A percentile compares a stretch with the other conserved stretches of the same genome.
phyloP scores from a whole-genome alignment of 2,888 invertebrate genomes.

The Drosophila meridionalis region DNA sequence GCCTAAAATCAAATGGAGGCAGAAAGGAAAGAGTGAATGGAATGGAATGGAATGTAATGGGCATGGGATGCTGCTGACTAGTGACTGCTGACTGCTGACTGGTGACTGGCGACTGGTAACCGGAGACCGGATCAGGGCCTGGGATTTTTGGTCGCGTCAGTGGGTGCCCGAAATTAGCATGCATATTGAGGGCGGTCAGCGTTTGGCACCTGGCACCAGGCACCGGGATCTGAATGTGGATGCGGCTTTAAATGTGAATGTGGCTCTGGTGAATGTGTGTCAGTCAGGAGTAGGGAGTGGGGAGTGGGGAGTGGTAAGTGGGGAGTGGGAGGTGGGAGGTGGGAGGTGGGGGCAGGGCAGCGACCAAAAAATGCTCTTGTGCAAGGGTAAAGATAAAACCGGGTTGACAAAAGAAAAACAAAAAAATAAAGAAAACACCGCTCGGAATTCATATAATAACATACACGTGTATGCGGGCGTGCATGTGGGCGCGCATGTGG shows the following conservation, averaged over 20 bases:
- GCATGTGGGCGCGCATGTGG: slow-evolving; percentile 1
- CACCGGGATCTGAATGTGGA: slow-evolving; percentile 30
- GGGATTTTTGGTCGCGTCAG: slow-evolving; percentile 4
- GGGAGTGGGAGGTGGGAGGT: neutral
- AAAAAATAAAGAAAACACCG: slow-evolving; percentile 14
- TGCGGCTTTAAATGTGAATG: slow-evolving; percentile 9
- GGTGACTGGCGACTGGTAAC: neutral
- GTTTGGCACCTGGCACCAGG: slow-evolving; percentile 54
- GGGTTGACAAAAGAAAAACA: slow-evolving; percentile 49
- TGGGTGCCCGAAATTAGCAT: slow-evolving; percentile 54
- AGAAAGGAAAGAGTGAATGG: slow-evolving; percentile 3
- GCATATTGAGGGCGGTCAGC: slow-evolving; percentile 64
- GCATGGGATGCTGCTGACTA: neutral
- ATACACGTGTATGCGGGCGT: slow-evolving; percentile 19
- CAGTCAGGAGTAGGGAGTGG: neutral
- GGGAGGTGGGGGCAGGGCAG: neutral
- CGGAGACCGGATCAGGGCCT: slow-evolving; percentile 5
- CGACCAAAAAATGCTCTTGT: slow-evolving; percentile 42
- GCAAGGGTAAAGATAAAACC: slow-evolving; percentile 51
- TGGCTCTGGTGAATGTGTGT: slow-evolving; percentile 1
- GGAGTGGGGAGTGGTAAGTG: slow-evolving; percentile 3
- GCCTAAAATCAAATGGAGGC: slow-evolving; percentile 59
- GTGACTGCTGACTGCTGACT: neutral
- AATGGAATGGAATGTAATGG: neutral
- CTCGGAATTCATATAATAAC: slow-evolving; percentile 54